These are phyloP conservation scores for Parus major DNA, from an alignment of 2,113 vertebrate genomes.

Conservation along the genomic window DNA sequence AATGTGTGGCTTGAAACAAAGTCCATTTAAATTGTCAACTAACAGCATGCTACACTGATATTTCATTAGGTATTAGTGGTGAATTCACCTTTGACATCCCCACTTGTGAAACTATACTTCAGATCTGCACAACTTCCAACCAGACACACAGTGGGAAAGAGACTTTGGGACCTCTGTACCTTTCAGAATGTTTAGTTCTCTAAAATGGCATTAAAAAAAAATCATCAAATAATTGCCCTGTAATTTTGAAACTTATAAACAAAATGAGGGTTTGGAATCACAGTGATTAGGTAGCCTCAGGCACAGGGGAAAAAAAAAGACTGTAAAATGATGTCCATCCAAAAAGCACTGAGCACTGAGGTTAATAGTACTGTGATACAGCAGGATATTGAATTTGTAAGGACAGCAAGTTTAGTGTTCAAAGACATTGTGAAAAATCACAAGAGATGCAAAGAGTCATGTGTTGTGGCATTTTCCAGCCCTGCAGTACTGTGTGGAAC, in stretches of 20 bases:
- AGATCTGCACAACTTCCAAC: not conserved
- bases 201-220: not conserved
- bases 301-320: fast-evolving
- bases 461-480: not conserved
- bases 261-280: not conserved
- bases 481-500: not conserved
- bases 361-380: not conserved
- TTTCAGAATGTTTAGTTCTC: not conserved
- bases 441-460: not conserved
- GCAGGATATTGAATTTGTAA: not conserved
- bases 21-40: not conserved
- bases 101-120: not conserved
- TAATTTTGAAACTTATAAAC: not conserved
- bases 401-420: not conserved
- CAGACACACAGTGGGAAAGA: not conserved
- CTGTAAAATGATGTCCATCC: not conserved
- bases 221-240: not conserved
- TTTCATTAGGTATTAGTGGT: not conserved
- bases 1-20: not conserved
- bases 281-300: not conserved
- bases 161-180: not conserved
- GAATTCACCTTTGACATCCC: not conserved
- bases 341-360: not conserved
- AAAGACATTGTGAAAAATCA: not conserved
- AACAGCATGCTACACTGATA: not conserved